A percentile compares a stretch with the other conserved stretches of the same genome.
Evolutionary conservation across 2,888 invertebrate species (phyloP).

Genomic region (Drosophila infuscata): DNA sequence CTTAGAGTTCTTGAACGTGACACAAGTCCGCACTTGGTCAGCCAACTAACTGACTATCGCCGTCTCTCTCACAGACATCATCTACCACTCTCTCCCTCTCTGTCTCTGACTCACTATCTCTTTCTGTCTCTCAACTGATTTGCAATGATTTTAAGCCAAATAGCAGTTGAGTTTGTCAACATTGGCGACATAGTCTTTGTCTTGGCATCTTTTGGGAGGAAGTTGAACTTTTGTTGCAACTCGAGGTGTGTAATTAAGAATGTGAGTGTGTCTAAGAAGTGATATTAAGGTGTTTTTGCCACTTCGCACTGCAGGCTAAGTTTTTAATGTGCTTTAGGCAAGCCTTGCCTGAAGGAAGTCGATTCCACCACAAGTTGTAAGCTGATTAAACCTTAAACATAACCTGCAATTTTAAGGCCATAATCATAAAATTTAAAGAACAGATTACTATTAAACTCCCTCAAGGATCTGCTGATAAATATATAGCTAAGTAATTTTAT

Average conservation of each 20-base stretch:
- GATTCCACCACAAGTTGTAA: not conserved
- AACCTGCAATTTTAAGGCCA: not conserved
- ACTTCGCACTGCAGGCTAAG: not conserved
- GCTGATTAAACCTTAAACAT: not conserved
- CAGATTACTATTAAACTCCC: not conserved
- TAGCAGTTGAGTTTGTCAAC: constrained; percentile 72
- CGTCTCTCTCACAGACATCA: constrained; percentile 4
- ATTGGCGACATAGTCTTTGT: not conserved
- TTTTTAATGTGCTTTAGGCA: not conserved
- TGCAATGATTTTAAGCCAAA: constrained; percentile 75
- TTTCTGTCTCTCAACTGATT: constrained; percentile 66
- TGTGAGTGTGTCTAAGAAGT: not conserved
- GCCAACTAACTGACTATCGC: constrained; percentile 45
- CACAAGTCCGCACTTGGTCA: constrained; percentile 72
- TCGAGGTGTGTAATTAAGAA: not conserved
- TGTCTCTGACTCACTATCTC: not conserved
- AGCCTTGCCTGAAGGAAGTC: not conserved
- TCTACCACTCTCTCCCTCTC: not conserved
- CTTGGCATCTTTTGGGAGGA: not conserved
- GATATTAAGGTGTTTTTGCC: not conserved
- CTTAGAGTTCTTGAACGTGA: constrained; percentile 80
- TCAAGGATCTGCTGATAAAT: not conserved
- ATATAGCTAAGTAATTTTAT: not conserved
- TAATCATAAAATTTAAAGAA: not conserved
- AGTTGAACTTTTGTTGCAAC: not conserved